Base-by-base conservation (phyloP, 2,113 vertebrate species). In the Paraplagusia blochii region DNA sequence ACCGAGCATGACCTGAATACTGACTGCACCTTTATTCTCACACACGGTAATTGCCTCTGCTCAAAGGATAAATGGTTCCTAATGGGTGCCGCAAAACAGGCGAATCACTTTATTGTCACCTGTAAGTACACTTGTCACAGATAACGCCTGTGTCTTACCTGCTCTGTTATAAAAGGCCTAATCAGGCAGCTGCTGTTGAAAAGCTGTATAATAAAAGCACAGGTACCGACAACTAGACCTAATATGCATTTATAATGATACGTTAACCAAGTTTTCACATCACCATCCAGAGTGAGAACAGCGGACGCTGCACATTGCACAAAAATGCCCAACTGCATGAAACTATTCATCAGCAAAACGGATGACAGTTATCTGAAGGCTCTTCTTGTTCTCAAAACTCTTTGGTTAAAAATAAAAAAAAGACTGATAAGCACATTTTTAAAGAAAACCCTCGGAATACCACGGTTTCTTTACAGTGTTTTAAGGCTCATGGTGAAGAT, bases 61-160 rank as follows among this genome's bases (percentile, higher is more conserved):
- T 62, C 76, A 63, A 47, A 15, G 74, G 46, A 80, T 69, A 82
- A 78, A 68, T 71, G 49, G 36, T n/a, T 64, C 54, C 58, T 77
- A 80, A 81, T 75, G 61, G 66, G 49, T 53, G 18, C 14, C 56
- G 9, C 48, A 53, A 68, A n/a, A 66, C 17, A 47, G 13, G 35
- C 22, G 35, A 48, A 63, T 80, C 39, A 46, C 50, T 76, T 74
- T 60, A 72, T 70, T 64, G 62, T 69, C 67, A 38, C 46, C 53
- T 63, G 39, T 59, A 55, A 66, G 43, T 29, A 42, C 38, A 38
- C 40, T 36, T 47, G 69, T 73, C n/a, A 68, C 38, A 61, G 70
- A 70, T 73, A 63, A 81, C 59, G 43, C 9, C 36, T 39, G 51
- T 38, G 15, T 44, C 8, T 57, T 69, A 39, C 47, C 44, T 38